phyloP scores from a whole-genome alignment of 1,140 invertebrate genomes.

The Globodera rostochiensis region DNA sequence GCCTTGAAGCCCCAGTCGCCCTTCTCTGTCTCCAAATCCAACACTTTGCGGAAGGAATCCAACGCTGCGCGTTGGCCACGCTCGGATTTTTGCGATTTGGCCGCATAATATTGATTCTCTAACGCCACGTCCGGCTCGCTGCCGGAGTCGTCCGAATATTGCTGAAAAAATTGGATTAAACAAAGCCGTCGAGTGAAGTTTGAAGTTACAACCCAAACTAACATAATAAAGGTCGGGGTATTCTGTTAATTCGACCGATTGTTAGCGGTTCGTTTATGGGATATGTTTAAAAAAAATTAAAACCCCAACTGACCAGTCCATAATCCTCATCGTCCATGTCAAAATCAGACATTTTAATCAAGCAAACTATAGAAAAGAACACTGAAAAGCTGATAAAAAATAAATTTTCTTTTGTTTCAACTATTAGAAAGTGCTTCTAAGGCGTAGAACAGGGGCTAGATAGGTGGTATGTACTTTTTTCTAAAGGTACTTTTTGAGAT shows the following conservation, averaged over 20 bases:
- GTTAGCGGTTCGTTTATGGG: background rate
- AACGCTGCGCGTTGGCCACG: slow-evolving; percentile 79
- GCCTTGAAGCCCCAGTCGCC: slow-evolving; percentile 99
- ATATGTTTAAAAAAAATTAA: background rate
- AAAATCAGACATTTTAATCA: slow-evolving; percentile 4
- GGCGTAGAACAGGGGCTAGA: too few relatives aligned
- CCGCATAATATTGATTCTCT: slow-evolving; percentile 99
- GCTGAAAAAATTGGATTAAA: slow-evolving; percentile 50
- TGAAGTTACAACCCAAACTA: background rate
- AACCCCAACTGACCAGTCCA: slow-evolving; percentile 32
- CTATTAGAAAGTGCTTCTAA: too few relatives aligned
- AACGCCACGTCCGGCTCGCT: slow-evolving; percentile 95
- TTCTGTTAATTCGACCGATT: background rate
- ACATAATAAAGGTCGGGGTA: background rate
- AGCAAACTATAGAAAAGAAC: too few relatives aligned
- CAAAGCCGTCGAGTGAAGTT: slow-evolving; percentile 21
- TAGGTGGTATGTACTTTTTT: too few relatives aligned
- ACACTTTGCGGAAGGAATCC: slow-evolving; percentile 86
- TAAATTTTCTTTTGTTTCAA: too few relatives aligned
- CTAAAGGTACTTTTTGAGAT: too few relatives aligned
- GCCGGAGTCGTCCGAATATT: slow-evolving; percentile 71
- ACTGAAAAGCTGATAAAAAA: too few relatives aligned
- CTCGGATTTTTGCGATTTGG: slow-evolving; percentile 96
- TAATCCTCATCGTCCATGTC: slow-evolving; percentile 49
- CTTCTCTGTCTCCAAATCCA: slow-evolving; percentile 87